Evolutionary conservation across 2,888 invertebrate genomes (phyloP).

Genomic region (Metalampra italica): DNA sequence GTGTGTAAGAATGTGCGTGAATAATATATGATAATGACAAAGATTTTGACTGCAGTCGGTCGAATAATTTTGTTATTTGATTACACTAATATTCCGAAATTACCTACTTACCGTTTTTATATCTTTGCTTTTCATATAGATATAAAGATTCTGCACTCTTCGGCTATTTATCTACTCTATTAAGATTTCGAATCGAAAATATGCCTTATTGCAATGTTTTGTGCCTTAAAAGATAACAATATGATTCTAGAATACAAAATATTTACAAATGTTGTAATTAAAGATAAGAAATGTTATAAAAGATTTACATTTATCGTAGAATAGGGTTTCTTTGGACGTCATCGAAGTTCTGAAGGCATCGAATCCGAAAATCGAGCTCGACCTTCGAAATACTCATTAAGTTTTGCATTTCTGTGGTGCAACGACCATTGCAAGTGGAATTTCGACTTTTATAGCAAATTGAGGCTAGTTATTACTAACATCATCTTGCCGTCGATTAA

Average conservation of each 20-base stretch:
- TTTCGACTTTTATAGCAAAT: conserved; percentile 12
- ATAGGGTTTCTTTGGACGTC: conserved; percentile 31
- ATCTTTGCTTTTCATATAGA: too few relatives aligned
- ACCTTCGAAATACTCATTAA: conserved; percentile 31
- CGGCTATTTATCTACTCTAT: too few relatives aligned
- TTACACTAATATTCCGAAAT: too few relatives aligned
- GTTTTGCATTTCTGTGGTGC: conserved; percentile 24
- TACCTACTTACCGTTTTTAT: too few relatives aligned
- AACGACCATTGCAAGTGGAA: not conserved
- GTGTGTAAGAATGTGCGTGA: too few relatives aligned
- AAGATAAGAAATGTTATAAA: too few relatives aligned
- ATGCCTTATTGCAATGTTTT: conserved; percentile 2
- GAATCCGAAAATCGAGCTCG: conserved; percentile 14
- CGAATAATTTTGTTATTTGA: too few relatives aligned
- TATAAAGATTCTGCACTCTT: too few relatives aligned
- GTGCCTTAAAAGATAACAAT: conserved; percentile 24
- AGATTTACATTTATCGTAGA: conserved; percentile 17
- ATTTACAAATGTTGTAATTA: conserved; percentile 19
- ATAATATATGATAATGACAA: too few relatives aligned
- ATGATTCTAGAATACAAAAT: conserved; percentile 10
- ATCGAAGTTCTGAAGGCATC: conserved; percentile 15
- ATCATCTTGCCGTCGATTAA: conserved; percentile 48
- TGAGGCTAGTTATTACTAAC: conserved; percentile 27
- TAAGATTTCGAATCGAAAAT: not conserved
- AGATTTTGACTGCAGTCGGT: too few relatives aligned